Base-by-base conservation (phyloP, 2,888 invertebrate genomes). In the Lysandra coridon region DNA sequence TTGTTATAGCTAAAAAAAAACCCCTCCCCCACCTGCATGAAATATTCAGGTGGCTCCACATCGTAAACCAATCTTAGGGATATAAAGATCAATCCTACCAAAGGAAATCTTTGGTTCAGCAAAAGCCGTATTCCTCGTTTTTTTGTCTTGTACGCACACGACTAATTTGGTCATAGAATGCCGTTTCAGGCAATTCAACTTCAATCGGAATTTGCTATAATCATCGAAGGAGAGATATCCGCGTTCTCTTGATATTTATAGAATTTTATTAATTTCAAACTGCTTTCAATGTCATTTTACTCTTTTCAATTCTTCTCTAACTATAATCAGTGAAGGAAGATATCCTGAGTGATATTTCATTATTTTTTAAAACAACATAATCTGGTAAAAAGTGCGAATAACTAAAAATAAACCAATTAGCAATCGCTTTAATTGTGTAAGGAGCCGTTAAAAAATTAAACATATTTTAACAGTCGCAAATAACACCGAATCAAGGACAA, bases 91-190 rank as follows among this genome's bases (percentile, higher is more conserved):
- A 23, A 23, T 23, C 23, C 23, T 23, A 23, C 23, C 23, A 23
- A 23, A 23, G 23, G 23, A 23, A 23, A 23, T 23, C 23, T 23
- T 23, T 23, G 23, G 23, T 23, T 23, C 23, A 23, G 23, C 23
- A 23, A 23, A 23, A 23, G 23, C 23, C 23, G 23, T 23, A 23
- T 23, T 23, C 23, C 23, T 23, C 23, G 23, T 23, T 23, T 23
- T 23, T 23, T 23, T 23, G 23, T 23, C 23, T 23, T 23, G 23
- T 23, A 23, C 23, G 23, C 23, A 23, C 23, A 81, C 81, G 81
- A 86, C 88, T 79, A 87, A 91, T 85, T 91, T 89, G 91, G 92
- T 82, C 85, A 87, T 86, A 85, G 85, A 82, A 83, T 84, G 83
- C 84, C 86, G 86, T 85, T 84, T 85, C 84, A 87, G 87, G 85